phyloP scores from a whole-genome alignment of 2,888 invertebrate species.

The Drosophila leonis region DNA sequence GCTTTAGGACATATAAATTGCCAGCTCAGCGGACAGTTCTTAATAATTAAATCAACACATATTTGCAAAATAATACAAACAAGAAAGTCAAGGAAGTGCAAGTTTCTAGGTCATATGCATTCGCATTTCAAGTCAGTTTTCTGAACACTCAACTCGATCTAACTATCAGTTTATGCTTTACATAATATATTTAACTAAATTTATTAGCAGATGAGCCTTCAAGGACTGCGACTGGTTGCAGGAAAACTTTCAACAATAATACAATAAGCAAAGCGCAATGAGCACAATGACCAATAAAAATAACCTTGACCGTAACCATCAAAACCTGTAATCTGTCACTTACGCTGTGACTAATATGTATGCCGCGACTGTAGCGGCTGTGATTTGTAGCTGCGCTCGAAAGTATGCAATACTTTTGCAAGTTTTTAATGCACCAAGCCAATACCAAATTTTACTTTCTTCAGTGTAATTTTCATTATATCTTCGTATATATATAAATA shows the following conservation, averaged over 20 bases:
- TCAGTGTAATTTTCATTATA: background rate
- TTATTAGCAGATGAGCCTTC: background rate
- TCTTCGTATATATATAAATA: background rate
- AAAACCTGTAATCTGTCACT: conserved; percentile 36
- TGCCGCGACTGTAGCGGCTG: conserved; percentile 19
- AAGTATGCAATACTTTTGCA: conserved; percentile 34
- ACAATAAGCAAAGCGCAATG: conserved; percentile 8
- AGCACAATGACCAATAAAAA: conserved; percentile 40
- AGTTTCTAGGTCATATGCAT: conserved; percentile 10
- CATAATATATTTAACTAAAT: background rate
- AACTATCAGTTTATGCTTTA: background rate
- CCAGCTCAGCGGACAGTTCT: background rate
- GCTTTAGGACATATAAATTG: conserved; percentile 4
- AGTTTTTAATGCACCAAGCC: background rate
- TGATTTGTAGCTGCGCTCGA: background rate
- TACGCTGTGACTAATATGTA: background rate
- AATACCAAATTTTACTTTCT: background rate
- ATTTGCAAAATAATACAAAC: background rate
- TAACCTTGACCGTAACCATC: conserved; percentile 41
- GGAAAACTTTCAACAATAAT: conserved; percentile 17
- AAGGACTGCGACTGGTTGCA: conserved; percentile 15
- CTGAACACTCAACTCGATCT: background rate
- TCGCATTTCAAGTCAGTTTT: background rate
- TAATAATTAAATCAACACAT: conserved; percentile 3
- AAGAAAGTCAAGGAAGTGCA: conserved; percentile 20